phyloP scores from a whole-genome alignment of 2,113 vertebrate genomes.

The Rhizomys pruinosus region DNA sequence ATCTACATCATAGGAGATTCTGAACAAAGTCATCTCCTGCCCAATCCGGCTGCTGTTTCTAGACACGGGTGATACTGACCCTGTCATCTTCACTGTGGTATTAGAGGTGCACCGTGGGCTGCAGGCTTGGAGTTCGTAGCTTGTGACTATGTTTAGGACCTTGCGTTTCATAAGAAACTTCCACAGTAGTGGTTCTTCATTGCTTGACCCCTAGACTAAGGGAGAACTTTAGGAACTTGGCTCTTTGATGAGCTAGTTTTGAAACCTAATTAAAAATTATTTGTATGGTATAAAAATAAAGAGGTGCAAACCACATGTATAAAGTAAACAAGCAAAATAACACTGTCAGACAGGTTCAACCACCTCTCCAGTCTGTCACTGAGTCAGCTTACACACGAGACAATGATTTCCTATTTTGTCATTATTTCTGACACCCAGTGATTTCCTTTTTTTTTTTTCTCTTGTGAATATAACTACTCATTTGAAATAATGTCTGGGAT shows the following conservation, averaged over 20 bases:
- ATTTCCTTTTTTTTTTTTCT: constrained; percentile 57
- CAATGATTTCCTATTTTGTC: neutral
- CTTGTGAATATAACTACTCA: neutral
- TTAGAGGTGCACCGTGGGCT: neutral
- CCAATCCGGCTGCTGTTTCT: neutral
- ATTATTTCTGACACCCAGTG: neutral
- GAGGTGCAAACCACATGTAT: neutral
- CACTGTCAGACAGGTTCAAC: neutral
- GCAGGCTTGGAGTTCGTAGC: too few species aligned
- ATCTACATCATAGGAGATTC: neutral
- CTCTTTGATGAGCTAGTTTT: constrained; percentile 10
- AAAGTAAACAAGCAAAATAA: constrained; percentile 32
- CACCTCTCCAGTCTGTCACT: neutral
- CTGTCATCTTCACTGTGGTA: neutral
- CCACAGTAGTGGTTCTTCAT: neutral
- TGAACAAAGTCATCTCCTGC: neutral
- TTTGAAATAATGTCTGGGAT: neutral
- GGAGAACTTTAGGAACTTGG: neutral
- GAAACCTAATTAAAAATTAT: constrained; percentile 32
- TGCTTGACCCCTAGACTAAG: neutral
- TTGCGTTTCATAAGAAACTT: neutral
- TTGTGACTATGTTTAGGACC: neutral
- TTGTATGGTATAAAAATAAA: neutral
- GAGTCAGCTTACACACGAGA: neutral
- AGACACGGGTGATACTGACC: neutral